Evolutionary conservation across 2,797 vertebrate genomes (phyloP).

Genomic region (Cuculus canorus): DNA sequence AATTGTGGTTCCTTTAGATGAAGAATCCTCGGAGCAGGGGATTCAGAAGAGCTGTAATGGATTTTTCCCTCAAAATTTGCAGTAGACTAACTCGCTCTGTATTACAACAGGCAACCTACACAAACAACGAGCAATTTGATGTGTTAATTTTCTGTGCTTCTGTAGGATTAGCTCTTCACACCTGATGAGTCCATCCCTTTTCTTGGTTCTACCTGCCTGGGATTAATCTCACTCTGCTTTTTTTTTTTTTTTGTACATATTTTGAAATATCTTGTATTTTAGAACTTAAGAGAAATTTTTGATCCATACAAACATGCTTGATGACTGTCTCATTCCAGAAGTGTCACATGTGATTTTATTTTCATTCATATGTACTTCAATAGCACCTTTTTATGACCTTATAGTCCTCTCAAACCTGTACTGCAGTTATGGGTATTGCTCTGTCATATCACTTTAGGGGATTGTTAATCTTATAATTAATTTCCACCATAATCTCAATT

Average conservation of each 20-base stretch:
- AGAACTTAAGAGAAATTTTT: not conserved
- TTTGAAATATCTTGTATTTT: not conserved
- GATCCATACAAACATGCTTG: not conserved
- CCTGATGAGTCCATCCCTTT: constrained; percentile 18
- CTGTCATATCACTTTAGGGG: not conserved
- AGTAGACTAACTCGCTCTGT: constrained; percentile 21
- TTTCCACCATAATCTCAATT: constrained; percentile 46
- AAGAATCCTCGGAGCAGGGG: constrained; percentile 15
- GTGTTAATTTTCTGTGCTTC: constrained; percentile 30
- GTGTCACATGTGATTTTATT: not conserved
- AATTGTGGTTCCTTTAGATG: constrained; percentile 46
- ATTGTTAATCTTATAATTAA: constrained; percentile 48
- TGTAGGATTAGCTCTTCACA: not conserved
- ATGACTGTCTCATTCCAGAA: not conserved
- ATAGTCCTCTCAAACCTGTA: not conserved
- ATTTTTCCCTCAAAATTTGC: constrained; percentile 37
- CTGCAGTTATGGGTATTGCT: not conserved
- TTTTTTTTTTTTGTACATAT: rapidly evolving
- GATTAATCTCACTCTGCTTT: not conserved
- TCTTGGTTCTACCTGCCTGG: not conserved
- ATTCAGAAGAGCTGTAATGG: not conserved
- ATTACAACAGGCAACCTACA: not conserved
- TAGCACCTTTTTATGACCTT: not conserved
- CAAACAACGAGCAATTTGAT: constrained; percentile 1
- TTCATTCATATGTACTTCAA: not conserved